Evolutionary conservation across 2,888 invertebrate genomes (phyloP), one percentile per base, ranked within the genome.

Genomic region (Halictus quadricinctus): DNA sequence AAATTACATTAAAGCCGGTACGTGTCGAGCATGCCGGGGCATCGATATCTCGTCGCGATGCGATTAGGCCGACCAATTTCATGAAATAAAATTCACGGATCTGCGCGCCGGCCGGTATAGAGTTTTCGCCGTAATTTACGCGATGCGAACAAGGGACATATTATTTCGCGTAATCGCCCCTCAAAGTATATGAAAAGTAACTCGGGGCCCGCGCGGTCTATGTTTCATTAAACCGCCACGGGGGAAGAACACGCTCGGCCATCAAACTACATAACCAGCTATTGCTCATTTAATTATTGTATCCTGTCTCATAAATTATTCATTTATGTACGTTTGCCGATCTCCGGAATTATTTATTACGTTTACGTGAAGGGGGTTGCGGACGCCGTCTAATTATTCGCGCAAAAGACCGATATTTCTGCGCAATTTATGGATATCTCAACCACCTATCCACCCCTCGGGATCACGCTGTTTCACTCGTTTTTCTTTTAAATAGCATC

Each of bases 241-340:
- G 46, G 66, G 29, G 29, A 60, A 60, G 36, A 25, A 41, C 29
- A 80, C 43, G 80, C 58, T 73, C 48, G 43, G 48, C 46, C 83
- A 66, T 83, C 76, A 72, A 81, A 83, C 83, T 73, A 46, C 81
- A 60, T 83, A 81, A 75, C 82, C 74, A 82, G 77, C 72, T 77
- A 84, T 84, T 75, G 84, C 74, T 82, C 84, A 82, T 84, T 84
- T 84, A 82, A 84, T 84, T 84, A 84, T 84, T 84, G 78, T 78
- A 72, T 73, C 41, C 76, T 50, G 73, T 72, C 82, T 84, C 74
- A 84, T 84, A 82, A 84, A 84, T 84, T 82, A 84, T 84, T 84
- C 82, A 82, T 72, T 75, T 72, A 46, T 5, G 70, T 69, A 58
- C 70, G 84, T 82, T 82, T 72, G 60, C 84, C 82, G 78, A 84